Base-by-base conservation (phyloP, 2,888 invertebrate species). In the Sipha maydis region DNA sequence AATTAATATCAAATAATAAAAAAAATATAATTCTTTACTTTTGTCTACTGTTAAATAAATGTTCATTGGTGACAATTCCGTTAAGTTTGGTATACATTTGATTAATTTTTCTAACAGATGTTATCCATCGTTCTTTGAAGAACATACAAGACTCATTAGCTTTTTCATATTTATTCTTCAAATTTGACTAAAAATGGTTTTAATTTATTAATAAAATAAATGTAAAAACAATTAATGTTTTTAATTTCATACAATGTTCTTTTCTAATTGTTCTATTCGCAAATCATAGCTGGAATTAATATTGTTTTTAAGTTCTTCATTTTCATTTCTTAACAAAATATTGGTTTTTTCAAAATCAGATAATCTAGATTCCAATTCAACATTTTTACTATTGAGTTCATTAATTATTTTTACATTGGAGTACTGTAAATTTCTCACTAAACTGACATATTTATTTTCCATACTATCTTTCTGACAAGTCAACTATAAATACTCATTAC, bases 101-200 rank as follows among this genome's bases (percentile, higher is more conserved):
- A 48, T 88, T 88, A n/a, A 88, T 80, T 76, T 82, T 82, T 82
- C 88, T 88, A 0, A 76, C 80, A 88, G 61, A 80, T 82, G 56
- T 14, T 61, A 82, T 80, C 75, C 82, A 88, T 7, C 61, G 56
- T 34, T 88, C 88, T 82, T 88, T 88, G 61, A n/a, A 76, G 31
- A 48, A 76, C 75, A 88, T 88, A 41, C 28, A 41, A 9, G 75
- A 80, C n/a, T 76, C 61, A 76, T 88, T 61, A 82, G 75, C 75
- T 67, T 88, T 75, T 82, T 75, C 75, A 25, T 5, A 82, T 61
- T 76, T 80, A 48, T 3, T 75, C 25, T 82, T 67, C 76, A 88
- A 82, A 82, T n/a, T 48, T 48, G 31, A 31, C 88, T 88, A 67
- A 48, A 82, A 9, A 76, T 41, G 0, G 34, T 19, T 79, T 21